These are phyloP conservation scores for Acromyrmex heyeri DNA, from an alignment of 1,140 invertebrate species.

Conservation along the genomic window DNA sequence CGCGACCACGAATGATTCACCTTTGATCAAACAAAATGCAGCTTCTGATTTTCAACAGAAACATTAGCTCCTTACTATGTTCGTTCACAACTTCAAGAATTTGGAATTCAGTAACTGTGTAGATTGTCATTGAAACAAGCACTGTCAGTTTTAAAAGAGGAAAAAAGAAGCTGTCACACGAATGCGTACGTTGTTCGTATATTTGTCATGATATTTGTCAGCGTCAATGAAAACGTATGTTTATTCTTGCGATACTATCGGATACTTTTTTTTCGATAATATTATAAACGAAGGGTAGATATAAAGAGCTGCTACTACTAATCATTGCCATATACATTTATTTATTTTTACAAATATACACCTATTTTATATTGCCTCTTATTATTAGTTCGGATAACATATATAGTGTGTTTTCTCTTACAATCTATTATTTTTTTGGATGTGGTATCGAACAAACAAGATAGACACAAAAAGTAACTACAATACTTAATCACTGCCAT, in stretches of 20 bases:
- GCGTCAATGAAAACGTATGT: conserved; percentile 20
- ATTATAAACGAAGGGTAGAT: conserved; percentile 31
- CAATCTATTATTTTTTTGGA: conserved; percentile 12
- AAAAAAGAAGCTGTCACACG: not conserved
- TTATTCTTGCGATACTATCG: conserved; percentile 12
- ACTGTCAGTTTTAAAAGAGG: not conserved
- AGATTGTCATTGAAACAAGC: not conserved
- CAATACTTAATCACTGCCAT: conserved; percentile 68
- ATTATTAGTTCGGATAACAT: conserved; percentile 6
- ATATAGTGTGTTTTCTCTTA: conserved; percentile 8
- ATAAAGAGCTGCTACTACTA: conserved; percentile 43
- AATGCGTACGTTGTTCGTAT: conserved; percentile 46
- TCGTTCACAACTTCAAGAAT: not conserved
- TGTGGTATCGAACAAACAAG: not conserved
- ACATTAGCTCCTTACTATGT: not conserved
- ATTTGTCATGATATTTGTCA: conserved; percentile 41
- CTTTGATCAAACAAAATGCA: not conserved
- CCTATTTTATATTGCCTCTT: conserved; percentile 64
- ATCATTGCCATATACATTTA: conserved; percentile 68
- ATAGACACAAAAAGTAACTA: conserved; percentile 36
- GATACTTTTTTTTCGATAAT: conserved; percentile 20
- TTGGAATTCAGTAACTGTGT: not conserved
- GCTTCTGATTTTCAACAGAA: not conserved
- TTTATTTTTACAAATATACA: conserved; percentile 68
- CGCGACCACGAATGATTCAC: not conserved